Conservation (phyloP, 2,888 invertebrate genomes). For the Euzetes globulus region DNA sequence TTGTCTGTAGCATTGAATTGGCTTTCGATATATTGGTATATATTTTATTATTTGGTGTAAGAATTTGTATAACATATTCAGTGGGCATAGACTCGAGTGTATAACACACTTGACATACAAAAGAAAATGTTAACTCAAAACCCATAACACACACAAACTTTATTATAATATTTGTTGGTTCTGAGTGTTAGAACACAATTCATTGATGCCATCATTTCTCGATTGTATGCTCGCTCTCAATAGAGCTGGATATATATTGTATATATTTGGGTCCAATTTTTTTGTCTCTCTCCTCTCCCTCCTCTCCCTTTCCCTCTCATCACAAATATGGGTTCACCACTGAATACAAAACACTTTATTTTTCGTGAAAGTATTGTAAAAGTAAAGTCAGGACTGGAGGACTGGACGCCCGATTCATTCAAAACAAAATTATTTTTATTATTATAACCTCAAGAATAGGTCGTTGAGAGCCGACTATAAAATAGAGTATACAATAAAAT, state of each 20-base stretch:
- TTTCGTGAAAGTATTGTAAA: not conserved
- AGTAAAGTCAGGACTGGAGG: not conserved
- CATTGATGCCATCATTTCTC: slow-evolving; percentile 9
- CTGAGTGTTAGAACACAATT: not conserved
- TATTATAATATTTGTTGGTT: slow-evolving; percentile 1
- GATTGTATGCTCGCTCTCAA: not conserved
- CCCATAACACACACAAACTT: not conserved
- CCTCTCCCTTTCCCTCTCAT: no score
- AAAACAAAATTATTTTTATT: not conserved
- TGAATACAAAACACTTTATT: not conserved
- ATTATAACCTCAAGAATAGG: not conserved
- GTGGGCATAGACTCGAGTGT: not conserved
- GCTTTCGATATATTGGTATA: not conserved
- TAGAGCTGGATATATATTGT: not conserved
- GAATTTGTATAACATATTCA: not conserved
- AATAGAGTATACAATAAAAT: slow-evolving; percentile 1
- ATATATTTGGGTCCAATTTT: not conserved
- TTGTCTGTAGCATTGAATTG: slow-evolving; percentile 2
- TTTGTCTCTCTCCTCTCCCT: not conserved
- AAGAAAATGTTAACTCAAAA: not conserved
- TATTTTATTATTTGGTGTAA: not conserved
- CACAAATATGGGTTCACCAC: not conserved
- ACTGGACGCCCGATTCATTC: not conserved
- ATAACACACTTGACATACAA: not conserved
- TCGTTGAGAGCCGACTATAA: not conserved